phyloP scores from a whole-genome alignment of 1,140 invertebrate species.

The Anadara kagoshimensis region DNA sequence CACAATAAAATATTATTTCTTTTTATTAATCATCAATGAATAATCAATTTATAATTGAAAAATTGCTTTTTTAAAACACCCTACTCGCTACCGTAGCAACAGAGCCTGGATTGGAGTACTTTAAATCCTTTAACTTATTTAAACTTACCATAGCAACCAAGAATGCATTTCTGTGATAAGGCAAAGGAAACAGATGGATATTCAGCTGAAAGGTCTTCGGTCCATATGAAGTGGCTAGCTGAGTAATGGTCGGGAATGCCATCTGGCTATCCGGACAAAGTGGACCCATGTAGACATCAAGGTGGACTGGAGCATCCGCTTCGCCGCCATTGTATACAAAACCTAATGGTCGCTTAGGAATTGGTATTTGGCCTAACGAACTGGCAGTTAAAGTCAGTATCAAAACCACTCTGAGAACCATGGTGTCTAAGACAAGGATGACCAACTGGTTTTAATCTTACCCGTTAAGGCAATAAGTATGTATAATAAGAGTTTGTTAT shows the following conservation, averaged over 20 bases:
- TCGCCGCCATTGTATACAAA: conserved; percentile 41
- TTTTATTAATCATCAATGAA: no score
- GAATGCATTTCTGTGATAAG: conserved; percentile 56
- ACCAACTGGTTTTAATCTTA: no score
- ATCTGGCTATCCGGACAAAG: conserved; percentile 53
- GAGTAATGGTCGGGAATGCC: conserved; percentile 38
- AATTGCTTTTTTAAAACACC: no score
- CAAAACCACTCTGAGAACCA: no score
- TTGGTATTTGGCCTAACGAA: background rate
- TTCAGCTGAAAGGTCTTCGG: conserved; percentile 30
- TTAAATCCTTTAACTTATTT: background rate
- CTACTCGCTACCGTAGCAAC: no score
- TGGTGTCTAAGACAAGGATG: no score
- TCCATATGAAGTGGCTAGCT: conserved; percentile 52
- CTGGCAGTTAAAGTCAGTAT: no score
- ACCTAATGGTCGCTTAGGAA: conserved; percentile 25
- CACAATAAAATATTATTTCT: no score
- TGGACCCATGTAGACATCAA: conserved; percentile 54
- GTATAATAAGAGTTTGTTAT: no score
- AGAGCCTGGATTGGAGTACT: no score
- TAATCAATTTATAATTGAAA: no score
- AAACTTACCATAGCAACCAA: conserved; percentile 47
- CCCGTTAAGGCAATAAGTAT: no score
- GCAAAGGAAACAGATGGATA: conserved; percentile 55
- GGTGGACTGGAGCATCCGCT: conserved; percentile 38